These are phyloP conservation scores for Hypsibius dujardini DNA, from an alignment of 1,140 invertebrate species.

Conservation along the genomic window DNA sequence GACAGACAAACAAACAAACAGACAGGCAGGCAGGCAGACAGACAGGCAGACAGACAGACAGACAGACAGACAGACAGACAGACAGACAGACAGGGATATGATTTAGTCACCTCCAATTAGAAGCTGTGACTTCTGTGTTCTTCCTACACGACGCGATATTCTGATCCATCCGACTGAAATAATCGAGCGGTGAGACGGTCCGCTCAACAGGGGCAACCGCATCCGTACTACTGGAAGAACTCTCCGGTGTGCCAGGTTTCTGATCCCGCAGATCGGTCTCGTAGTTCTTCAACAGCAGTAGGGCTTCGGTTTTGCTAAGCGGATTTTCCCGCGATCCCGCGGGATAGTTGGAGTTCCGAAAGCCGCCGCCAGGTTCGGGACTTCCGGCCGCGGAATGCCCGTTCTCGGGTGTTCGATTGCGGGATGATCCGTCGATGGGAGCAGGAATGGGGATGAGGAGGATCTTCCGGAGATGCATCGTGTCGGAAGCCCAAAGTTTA, in stretches of 20 bases:
- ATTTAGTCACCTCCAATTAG: not conserved
- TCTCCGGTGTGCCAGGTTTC: slow-evolving; percentile 1
- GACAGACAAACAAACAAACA: too few species aligned
- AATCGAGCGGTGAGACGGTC: not conserved
- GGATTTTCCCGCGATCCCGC: slow-evolving; percentile 15
- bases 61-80: too few species aligned
- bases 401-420: not conserved
- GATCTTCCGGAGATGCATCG: slow-evolving; percentile 61
- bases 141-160: slow-evolving; percentile 7
- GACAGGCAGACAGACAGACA: too few species aligned
- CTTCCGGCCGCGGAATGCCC: not conserved
- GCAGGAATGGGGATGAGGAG: slow-evolving; percentile 54
- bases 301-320: slow-evolving; percentile 1
- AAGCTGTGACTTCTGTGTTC: not conserved
- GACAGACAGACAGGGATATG: too few species aligned
- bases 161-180: slow-evolving; percentile 1
- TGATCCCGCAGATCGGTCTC: not conserved
- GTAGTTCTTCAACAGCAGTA: slow-evolving; percentile 8
- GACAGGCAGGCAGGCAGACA: too few species aligned
- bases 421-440: not conserved
- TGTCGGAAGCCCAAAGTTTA: slow-evolving; percentile 67
- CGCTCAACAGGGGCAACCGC: not conserved
- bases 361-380: not conserved
- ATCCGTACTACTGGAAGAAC: not conserved
- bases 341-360: slow-evolving; percentile 3